Conservation (phyloP, 2,888 invertebrate species). For the Panopea generosa region DNA sequence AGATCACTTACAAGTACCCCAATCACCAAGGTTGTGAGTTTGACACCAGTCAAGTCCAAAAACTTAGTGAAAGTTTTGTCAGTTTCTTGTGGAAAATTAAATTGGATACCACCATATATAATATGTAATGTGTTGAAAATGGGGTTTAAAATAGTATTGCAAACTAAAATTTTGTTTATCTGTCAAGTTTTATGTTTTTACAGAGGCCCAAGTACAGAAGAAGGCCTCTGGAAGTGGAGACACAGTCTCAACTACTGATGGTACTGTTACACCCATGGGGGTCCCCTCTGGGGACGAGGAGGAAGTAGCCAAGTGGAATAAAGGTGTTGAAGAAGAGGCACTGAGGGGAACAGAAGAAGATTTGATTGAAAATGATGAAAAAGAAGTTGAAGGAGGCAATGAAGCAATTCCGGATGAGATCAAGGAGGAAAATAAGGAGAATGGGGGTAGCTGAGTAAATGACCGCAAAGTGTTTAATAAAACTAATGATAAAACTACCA, state of each 20-base stretch:
- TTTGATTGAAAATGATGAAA: slow-evolving; percentile 12
- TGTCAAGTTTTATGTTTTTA: background rate
- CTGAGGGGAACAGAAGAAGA: slow-evolving; percentile 46
- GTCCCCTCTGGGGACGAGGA: slow-evolving; percentile 54
- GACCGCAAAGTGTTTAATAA: no score
- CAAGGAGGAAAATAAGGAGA: no score
- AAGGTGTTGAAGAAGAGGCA: slow-evolving; percentile 35
- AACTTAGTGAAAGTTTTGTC: no score
- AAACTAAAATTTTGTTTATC: background rate
- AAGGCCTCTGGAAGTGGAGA: slow-evolving; percentile 1
- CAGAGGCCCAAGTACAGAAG: slow-evolving; percentile 26
- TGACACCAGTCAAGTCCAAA: no score
- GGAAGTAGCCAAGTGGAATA: slow-evolving; percentile 53
- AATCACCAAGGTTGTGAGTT: no score
- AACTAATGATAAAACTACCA: no score
- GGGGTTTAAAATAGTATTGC: background rate
- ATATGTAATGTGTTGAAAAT: no score
- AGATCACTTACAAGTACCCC: no score
- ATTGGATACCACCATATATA: no score
- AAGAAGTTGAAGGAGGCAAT: background rate
- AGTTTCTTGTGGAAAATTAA: no score
- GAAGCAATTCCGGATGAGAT: background rate
- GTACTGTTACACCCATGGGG: slow-evolving; percentile 53
- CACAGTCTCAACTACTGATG: background rate
- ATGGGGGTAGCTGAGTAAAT: no score